Conservation (phyloP, 2,113 vertebrate genomes). For the Origma solitaria region DNA sequence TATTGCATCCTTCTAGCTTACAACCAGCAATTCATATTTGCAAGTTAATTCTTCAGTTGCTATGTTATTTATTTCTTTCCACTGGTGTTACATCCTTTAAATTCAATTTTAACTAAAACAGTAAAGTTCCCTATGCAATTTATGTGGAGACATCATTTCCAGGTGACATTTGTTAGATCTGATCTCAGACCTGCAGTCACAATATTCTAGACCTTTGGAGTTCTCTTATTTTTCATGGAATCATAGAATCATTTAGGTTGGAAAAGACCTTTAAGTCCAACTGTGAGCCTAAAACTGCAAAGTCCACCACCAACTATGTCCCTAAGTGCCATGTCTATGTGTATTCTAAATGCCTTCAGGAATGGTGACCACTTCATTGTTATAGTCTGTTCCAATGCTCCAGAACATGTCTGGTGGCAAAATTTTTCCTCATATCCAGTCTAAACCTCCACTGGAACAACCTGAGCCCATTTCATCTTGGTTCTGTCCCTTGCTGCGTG, state of each 20-base stretch:
- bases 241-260: background rate
- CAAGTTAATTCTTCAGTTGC: background rate
- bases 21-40: background rate
- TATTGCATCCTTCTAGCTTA: background rate
- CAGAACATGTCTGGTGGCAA: fast-evolving
- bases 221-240: background rate
- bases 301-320: background rate
- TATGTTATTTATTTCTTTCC: background rate
- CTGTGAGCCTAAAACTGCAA: fast-evolving
- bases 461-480: background rate
- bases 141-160: background rate
- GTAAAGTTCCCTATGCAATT: background rate
- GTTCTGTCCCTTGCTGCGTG: background rate
- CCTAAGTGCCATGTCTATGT: fast-evolving
- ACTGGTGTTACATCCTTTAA: background rate
- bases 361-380: background rate
- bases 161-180: background rate
- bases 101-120: background rate
- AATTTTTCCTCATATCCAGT: background rate
- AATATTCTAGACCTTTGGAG: background rate
- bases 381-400: background rate
- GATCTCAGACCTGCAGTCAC: background rate
- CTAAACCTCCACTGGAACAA: background rate
- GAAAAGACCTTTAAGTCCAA: background rate
- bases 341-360: background rate